Base-by-base conservation (phyloP, 2,113 vertebrate species). In the Machaerirhynchus nigripectus region DNA sequence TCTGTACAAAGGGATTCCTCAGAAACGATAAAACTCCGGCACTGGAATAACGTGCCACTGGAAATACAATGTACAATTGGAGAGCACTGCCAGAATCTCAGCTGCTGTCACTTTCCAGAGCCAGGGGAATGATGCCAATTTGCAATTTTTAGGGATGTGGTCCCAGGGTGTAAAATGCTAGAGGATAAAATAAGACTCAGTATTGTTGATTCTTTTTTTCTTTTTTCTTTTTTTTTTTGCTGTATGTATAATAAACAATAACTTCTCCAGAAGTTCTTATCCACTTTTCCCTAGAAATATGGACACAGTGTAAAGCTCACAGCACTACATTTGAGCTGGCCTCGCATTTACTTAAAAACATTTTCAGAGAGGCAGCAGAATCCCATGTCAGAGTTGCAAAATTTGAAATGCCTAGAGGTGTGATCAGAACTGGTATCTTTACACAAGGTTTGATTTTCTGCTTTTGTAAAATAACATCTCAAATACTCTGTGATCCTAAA, bases 1-100 rank as follows among this genome's bases (percentile, higher is more conserved):
- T 10, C 11, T 55, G 89, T 59, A 94, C 95, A 93, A 95, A 95
- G 60, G 87, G 89, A 95, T 95, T 96, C 91, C 60, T 84, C 91
- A 52, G 87, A 53, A 71, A 88, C 1, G 84, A 93, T 87, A 74
- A 69, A 93, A 80, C n/a, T 31, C 55, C 14, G 15, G 53, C 70
- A 3, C 40, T 87, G 84, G 39, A 44, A 46, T 75, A 68, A 87
- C 2, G 11, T 42, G 40, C 24, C 60, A 17, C 70, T 89, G 77
- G 37, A 82, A 94, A 83, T 61, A 57, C 65, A 85, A 95, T 61
- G 81, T 71, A 87, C 84, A 76, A 50, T 28, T 67, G 87, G 75
- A 56, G 91, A 95, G 78, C 16, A 2, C 50, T 88, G 84, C 91
- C 93, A 93, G 88, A 47, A 70, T 47, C 33, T 89, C 70, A 89